These are phyloP conservation scores for Siderastrea radians DNA, from an alignment of 92 coral and sea anemone genomes.

Conservation along the genomic window DNA sequence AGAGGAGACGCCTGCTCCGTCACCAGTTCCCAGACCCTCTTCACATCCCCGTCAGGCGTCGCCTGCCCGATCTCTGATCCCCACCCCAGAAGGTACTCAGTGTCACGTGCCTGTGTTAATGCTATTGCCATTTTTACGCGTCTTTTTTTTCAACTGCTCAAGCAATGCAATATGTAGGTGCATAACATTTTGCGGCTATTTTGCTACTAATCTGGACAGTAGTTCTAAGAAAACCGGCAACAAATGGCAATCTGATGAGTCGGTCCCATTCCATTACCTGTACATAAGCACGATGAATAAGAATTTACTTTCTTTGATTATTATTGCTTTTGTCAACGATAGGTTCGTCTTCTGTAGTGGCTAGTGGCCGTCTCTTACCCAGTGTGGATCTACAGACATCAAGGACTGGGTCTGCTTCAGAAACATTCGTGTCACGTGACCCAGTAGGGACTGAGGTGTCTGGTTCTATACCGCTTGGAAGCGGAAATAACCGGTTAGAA, in stretches of 20 bases:
- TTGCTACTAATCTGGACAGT: too few relatives aligned
- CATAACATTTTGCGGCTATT: too few relatives aligned
- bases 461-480: not conserved
- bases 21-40: conserved; percentile 72
- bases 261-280: not conserved
- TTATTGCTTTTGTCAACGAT: not conserved
- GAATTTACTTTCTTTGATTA: not conserved
- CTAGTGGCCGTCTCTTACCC: not conserved
- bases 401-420: not conserved
- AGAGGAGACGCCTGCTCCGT: conserved; percentile 67
- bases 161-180: too few relatives aligned
- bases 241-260: not conserved
- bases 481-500: conserved; percentile 7
- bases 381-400: not conserved
- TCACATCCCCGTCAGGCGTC: conserved; percentile 65
- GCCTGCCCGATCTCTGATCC: conserved; percentile 54
- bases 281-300: not conserved
- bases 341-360: conserved; percentile 19
- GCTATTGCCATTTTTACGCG: not conserved
- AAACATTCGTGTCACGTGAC: not conserved
- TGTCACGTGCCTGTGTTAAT: not conserved
- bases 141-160: not conserved
- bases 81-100: conserved; percentile 77
- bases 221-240: too few relatives aligned
- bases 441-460: not conserved